Evolutionary conservation across 1,140 invertebrate genomes (phyloP).

Genomic region (Pinna nobilis): DNA sequence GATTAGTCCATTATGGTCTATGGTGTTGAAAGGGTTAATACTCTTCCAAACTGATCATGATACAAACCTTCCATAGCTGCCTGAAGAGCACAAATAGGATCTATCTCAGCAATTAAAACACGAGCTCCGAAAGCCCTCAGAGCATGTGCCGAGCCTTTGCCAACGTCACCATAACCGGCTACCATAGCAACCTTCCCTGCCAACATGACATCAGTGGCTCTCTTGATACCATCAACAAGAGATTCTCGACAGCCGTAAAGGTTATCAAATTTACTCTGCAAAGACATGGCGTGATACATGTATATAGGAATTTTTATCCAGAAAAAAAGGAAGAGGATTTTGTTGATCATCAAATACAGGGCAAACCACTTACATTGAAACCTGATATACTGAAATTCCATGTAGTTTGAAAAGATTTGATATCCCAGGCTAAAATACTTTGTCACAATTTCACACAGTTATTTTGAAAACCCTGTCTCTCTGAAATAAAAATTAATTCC

Average conservation of each 20-base stretch:
- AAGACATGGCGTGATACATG: conserved; percentile 15
- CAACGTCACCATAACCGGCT: conserved; percentile 99
- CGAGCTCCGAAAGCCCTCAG: conserved; percentile 95
- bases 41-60: too few relatives aligned
- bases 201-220: conserved; percentile 98
- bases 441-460: too few relatives aligned
- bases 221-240: conserved; percentile 98
- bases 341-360: too few relatives aligned
- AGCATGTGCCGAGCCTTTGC: conserved; percentile 98
- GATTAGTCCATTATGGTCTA: too few relatives aligned
- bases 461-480: too few relatives aligned
- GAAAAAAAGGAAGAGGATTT: too few relatives aligned
- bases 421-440: too few relatives aligned
- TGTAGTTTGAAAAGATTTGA: too few relatives aligned
- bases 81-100: conserved; percentile 99
- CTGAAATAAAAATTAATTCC: too few relatives aligned
- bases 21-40: too few relatives aligned
- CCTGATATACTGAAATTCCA: too few relatives aligned
- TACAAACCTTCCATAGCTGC: conserved; percentile 96
- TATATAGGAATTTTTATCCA: neutral
- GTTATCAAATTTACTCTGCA: conserved; percentile 99
- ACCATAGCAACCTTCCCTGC: conserved; percentile 99
- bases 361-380: too few relatives aligned
- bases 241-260: conserved; percentile 99
- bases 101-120: conserved; percentile 98